These are phyloP conservation scores for Drosophila neoperkinsi DNA, from an alignment of 2,888 invertebrate genomes.

Conservation along the genomic window DNA sequence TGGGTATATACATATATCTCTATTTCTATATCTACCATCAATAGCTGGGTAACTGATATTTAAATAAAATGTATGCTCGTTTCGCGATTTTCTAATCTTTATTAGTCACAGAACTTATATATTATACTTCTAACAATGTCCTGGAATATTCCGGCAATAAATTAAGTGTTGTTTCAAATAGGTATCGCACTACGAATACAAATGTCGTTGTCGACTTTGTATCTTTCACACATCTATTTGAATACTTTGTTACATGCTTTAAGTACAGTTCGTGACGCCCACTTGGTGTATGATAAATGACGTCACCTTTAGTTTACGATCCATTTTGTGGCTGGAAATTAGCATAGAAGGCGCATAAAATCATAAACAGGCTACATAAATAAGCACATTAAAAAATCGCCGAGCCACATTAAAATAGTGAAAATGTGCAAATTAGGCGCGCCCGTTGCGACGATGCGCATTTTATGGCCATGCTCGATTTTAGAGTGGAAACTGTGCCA, in stretches of 20 bases:
- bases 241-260: constrained; percentile 8
- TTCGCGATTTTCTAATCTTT: background rate
- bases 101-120: background rate
- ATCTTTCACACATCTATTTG: constrained; percentile 1
- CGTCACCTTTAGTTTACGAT: constrained; percentile 68
- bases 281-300: constrained; percentile 62
- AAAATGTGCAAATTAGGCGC: constrained; percentile 80
- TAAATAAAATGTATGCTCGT: background rate
- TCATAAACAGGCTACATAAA: constrained; percentile 69
- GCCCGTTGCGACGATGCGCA: constrained; percentile 52
- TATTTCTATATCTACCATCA: background rate
- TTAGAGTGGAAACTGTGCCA: constrained; percentile 53
- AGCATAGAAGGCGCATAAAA: constrained; percentile 80
- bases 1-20: background rate
- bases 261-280: constrained; percentile 30
- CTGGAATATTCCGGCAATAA: background rate
- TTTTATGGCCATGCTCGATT: constrained; percentile 63
- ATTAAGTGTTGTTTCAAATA: constrained; percentile 1
- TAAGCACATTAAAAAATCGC: constrained; percentile 66
- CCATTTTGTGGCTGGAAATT: constrained; percentile 49
- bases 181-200: background rate
- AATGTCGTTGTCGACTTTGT: background rate
- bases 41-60: background rate
- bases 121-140: background rate
- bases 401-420: constrained; percentile 68